Base-by-base conservation (phyloP, 2,888 invertebrate species). In the Papilio demoleus region DNA sequence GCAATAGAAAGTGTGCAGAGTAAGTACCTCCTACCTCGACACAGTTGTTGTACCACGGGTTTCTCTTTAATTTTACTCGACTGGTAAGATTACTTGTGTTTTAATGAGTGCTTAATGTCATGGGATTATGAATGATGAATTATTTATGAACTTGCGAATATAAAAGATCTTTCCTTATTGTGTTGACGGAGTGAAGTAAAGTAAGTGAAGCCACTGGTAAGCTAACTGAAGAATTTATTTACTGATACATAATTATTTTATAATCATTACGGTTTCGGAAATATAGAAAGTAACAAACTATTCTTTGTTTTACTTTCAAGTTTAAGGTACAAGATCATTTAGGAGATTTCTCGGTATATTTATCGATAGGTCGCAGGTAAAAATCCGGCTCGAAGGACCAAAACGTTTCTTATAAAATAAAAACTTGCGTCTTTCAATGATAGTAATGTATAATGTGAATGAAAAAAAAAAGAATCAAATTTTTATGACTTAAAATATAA, bases 1-100 rank as follows among this genome's bases (percentile, higher is more conserved):
- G 59, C 59, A 68, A 65, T 68, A 68, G 68, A 68, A 68, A 68
- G 68, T 65, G 27, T 47, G 65, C 40, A 40, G 40, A 36, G 22
- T 27, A 38, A 47, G 64, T 31, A 64, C 68, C 31, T 65, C 40
- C 38, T 31, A 64, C 68, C 64, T 65, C 68, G 68, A 68, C 64
- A 68, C 64, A 68, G 60, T 68, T 68, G 50, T 31, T 12, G 31
- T n/a, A 45, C 17, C 14, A 42, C 38, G 19, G 64, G 38, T 65
- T 68, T 68, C 68, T 42, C 68, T 68, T 68, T 47, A 59, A 60
- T 38, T 50, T 40, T 47, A 59, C 45, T 8, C 9, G 8, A 34
- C 24, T 9, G 31, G 34, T 53, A 40, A 36, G 59, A 59, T 45
- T 60, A 47, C 17, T 17, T 36, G 34, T 34, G 27, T 40, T 24